Conservation (phyloP, 2,113 vertebrate genomes). For the Leptodactylus fuscus region DNA sequence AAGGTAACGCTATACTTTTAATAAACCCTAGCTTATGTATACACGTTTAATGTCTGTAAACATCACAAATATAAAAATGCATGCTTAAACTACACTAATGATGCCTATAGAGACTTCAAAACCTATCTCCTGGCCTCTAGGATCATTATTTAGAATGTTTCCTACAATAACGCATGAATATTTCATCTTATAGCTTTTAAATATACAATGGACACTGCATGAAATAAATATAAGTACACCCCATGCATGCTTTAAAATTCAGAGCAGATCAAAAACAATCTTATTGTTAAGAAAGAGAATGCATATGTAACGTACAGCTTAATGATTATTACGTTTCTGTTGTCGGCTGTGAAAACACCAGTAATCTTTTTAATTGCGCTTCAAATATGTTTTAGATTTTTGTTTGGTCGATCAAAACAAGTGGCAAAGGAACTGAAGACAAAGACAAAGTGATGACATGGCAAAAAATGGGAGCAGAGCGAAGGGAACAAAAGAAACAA, state of each 20-base stretch:
- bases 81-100: slow-evolving; percentile 30
- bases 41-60: not conserved
- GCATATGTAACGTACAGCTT: not conserved
- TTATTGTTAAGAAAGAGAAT: not conserved
- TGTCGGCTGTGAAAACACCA: not conserved
- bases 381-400: not conserved
- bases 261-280: slow-evolving; percentile 13
- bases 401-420: not conserved
- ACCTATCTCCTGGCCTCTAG: not conserved
- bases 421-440: not conserved
- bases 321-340: not conserved
- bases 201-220: slow-evolving; percentile 16
- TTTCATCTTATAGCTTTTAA: slow-evolving; percentile 21
- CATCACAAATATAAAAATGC: slow-evolving; percentile 13
- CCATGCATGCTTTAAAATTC: slow-evolving; percentile 14
- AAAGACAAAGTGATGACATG: not conserved
- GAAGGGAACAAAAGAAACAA: not conserved
- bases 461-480: not conserved
- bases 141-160: slow-evolving; percentile 45
- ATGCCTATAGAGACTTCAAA: slow-evolving; percentile 24
- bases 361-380: not conserved
- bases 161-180: slow-evolving; percentile 27
- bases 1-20: not conserved
- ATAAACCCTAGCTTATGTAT: not conserved
- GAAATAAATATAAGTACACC: slow-evolving; percentile 19